Evolutionary conservation across 2,888 invertebrate species (phyloP).

Genomic region (Dorcus hopei): DNA sequence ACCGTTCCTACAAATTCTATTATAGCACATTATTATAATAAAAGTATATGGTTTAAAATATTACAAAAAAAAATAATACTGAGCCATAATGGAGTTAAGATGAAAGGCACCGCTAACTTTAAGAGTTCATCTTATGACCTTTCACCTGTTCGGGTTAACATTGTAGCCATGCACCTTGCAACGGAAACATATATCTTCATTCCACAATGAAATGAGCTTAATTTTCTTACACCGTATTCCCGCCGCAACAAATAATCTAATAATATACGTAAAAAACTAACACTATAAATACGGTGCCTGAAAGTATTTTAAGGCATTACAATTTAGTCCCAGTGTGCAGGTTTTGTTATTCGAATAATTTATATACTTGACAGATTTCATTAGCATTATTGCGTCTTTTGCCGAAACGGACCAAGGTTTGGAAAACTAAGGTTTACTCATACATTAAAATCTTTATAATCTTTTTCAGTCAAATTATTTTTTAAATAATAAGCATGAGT

Average conservation of each 20-base stretch:
- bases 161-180: conserved; percentile 21
- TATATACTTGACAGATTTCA: neutral
- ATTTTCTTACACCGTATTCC: neutral
- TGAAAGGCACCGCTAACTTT: conserved; percentile 27
- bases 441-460: too few species aligned
- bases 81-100: conserved; percentile 23
- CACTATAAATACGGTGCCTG: neutral
- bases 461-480: too few species aligned
- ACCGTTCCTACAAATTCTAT: neutral
- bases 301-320: neutral
- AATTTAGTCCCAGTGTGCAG: neutral
- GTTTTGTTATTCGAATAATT: neutral
- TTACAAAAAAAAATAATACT: conserved; percentile 1
- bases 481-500: too few species aligned
- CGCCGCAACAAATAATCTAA: neutral
- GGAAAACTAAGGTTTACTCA: too few species aligned
- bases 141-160: conserved; percentile 25
- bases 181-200: conserved; percentile 22
- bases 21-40: conserved; percentile 7
- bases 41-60: conserved; percentile 13
- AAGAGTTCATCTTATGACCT: conserved; percentile 28
- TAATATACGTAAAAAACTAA: neutral
- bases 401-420: neutral
- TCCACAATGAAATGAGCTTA: conserved; percentile 9
- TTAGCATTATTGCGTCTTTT: neutral